Base-by-base conservation (phyloP, 2,888 invertebrate genomes). In the Aphodius granarius region DNA sequence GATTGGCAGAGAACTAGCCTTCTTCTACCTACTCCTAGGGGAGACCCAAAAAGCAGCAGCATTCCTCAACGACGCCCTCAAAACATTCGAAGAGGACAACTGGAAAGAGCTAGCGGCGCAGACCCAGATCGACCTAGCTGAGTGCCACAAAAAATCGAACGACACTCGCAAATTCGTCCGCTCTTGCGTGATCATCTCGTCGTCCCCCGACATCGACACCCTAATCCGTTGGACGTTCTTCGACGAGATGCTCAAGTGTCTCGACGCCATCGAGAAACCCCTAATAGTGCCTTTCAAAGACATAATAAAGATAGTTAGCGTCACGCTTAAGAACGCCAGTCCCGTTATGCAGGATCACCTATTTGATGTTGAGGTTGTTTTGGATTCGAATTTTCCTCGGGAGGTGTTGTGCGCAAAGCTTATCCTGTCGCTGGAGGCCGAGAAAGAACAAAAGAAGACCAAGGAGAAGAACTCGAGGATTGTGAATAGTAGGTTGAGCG, bases 1-100 rank as follows among this genome's bases (percentile, higher is more conserved):
- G 70, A 95, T 98, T 75, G 98, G 98, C 0, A 91, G 94, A 63
- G 95, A 98, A 83, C 87, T 98, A 71, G 97, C 98, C 0, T 91
- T 94, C 21, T 97, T 98, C 86, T 98, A 98, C 86, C 93, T 95
- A 81, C 93, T 94, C 78, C 89, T 95, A 6, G 94, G 94, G 0
- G 94, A 96, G 85, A 94, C 95, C 0, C 93, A 95, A 80, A 97
- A 97, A 86, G 95, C 98, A 0, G 94, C 96, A 3, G 94, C 94
- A 0, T 98, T 97, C 86, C 90, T 98, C 0, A 91, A 92, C 72
- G 97, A 97, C 84, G 93, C 96, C 0, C 87, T 97, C 21, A 92
- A 95, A 73, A 96, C 95, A 3, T 95, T 96, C 81, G 93, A 94
- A 83, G 93, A 94, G 74, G 97, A 98, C 84, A 94, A 94, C 18